phyloP scores from a whole-genome alignment of 2,113 vertebrate species.

The Eubucco bourcierii region DNA sequence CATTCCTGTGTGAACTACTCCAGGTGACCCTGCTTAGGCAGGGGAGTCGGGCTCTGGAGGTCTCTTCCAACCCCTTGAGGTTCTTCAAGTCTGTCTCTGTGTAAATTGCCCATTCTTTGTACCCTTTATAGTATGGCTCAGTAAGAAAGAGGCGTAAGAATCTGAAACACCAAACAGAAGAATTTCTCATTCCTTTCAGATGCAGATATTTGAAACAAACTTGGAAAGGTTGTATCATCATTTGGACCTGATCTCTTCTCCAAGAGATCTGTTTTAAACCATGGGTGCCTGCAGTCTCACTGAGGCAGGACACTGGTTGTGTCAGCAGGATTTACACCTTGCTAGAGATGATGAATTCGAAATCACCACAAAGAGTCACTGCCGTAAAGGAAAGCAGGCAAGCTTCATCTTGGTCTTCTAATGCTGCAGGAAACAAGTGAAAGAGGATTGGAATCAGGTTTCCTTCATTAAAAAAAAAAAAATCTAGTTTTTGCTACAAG shows the following conservation, averaged over 20 bases:
- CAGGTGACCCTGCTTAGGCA: no score
- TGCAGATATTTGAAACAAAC: not conserved
- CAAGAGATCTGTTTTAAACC: not conserved
- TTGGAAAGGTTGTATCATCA: not conserved
- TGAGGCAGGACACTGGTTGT: not conserved
- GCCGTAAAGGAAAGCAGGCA: not conserved
- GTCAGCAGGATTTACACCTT: not conserved
- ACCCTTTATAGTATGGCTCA: not conserved
- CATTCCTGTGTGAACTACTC: no score
- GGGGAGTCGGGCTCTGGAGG: no score
- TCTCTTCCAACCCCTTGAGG: no score
- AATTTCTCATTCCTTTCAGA: not conserved
- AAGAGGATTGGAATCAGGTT: not conserved
- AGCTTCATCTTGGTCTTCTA: not conserved
- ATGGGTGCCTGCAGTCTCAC: not conserved
- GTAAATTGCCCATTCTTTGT: not conserved
- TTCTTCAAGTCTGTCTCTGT: no score
- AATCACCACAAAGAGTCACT: not conserved
- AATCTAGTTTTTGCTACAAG: not conserved
- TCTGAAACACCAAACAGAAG: not conserved
- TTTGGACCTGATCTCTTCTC: not conserved
- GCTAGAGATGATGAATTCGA: not conserved
- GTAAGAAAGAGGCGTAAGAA: not conserved
- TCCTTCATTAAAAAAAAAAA: not conserved
- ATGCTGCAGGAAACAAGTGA: not conserved